These are phyloP conservation scores for Sardina pilchardus DNA, from an alignment of 2,113 vertebrate genomes.

Conservation along the genomic window DNA sequence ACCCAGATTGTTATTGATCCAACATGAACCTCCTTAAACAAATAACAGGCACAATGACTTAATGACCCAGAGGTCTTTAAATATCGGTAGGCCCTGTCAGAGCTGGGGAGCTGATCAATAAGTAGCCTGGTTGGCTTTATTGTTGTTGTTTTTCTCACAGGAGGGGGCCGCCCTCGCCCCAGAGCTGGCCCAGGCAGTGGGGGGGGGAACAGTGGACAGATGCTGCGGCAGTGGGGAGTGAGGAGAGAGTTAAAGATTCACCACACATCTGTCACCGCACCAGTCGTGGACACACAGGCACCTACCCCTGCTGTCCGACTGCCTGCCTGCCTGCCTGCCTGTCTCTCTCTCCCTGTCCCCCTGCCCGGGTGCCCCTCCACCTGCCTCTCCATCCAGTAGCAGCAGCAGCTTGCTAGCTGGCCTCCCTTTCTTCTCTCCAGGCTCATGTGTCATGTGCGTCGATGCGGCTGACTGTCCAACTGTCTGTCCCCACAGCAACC, in stretches of 20 bases:
- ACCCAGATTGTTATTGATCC: conserved; percentile 9
- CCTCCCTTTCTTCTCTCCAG: conserved; percentile 10
- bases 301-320: conserved; percentile 55
- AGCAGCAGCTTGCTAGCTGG: conserved; percentile 24
- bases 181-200: conserved; percentile 26
- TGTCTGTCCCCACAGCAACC: conserved; percentile 16
- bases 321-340: conserved; percentile 48
- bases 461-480: conserved; percentile 10
- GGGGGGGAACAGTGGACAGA: conserved; percentile 63
- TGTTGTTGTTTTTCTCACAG: conserved; percentile 55
- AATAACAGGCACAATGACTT: conserved; percentile 62
- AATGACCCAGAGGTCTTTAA: conserved; percentile 74
- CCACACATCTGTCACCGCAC: conserved; percentile 75
- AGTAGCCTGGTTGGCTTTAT: conserved; percentile 66
- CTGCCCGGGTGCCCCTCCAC: conserved; percentile 38
- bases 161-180: conserved; percentile 57
- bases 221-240: conserved; percentile 68
- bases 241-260: conserved; percentile 74
- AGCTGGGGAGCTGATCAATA: conserved; percentile 70
- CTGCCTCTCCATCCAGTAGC: conserved; percentile 22
- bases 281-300: conserved; percentile 49
- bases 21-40: background rate
- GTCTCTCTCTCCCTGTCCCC: conserved; percentile 64
- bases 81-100: conserved; percentile 57
- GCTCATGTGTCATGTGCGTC: conserved; percentile 29